These are phyloP conservation scores for Macropis europaea DNA, from an alignment of 2,888 invertebrate genomes.

Conservation along the genomic window DNA sequence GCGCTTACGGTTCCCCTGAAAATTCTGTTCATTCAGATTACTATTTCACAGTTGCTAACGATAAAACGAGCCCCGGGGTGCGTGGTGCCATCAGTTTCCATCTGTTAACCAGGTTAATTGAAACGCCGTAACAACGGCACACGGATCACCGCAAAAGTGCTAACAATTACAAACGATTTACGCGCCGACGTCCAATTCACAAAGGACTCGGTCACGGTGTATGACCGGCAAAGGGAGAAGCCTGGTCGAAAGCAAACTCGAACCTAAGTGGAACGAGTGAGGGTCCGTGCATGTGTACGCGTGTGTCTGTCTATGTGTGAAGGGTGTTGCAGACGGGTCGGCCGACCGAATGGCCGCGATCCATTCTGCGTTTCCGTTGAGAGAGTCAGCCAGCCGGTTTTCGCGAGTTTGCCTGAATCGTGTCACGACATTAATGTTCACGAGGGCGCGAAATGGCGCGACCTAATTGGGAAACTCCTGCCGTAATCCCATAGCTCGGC, in stretches of 20 bases:
- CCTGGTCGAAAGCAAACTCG: conserved; percentile 1
- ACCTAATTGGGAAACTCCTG: conserved; percentile 62
- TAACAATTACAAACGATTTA: conserved; percentile 39
- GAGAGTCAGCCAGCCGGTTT: conserved; percentile 7
- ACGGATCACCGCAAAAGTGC: conserved; percentile 32
- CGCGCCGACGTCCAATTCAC: conserved; percentile 36
- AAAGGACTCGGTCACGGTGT: neutral
- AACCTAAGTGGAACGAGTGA: neutral
- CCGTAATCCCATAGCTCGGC: conserved; percentile 46
- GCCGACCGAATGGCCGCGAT: conserved; percentile 36
- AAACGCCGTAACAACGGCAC: conserved; percentile 22
- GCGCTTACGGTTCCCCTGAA: neutral
- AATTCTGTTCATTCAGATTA: conserved; percentile 12
- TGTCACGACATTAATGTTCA: conserved; percentile 56
- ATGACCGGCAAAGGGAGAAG: neutral
- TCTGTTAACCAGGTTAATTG: conserved; percentile 34
- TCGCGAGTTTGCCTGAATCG: conserved; percentile 35
- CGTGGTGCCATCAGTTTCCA: conserved; percentile 18
- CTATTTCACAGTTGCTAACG: neutral
- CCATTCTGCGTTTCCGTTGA: conserved; percentile 36
- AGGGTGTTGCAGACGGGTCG: neutral
- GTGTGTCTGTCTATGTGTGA: too few relatives aligned
- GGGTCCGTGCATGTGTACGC: too few relatives aligned
- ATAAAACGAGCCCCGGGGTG: neutral
- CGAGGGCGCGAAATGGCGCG: conserved; percentile 52